phyloP scores from a whole-genome alignment of 2,888 invertebrate genomes.

The Drosophila recens region DNA sequence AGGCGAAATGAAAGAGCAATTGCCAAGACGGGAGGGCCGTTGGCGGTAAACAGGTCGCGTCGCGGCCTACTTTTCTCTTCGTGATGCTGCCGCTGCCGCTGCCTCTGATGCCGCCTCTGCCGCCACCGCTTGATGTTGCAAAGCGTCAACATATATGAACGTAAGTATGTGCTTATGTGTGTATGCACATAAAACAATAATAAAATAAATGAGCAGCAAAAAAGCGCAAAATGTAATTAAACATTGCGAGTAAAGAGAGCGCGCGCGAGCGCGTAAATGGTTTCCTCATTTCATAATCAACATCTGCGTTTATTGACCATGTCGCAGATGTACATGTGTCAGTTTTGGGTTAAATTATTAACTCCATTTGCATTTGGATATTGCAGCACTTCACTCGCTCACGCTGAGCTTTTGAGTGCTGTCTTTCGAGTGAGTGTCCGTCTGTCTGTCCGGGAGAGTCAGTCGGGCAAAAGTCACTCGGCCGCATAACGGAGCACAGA shows the following conservation, averaged over 20 bases:
- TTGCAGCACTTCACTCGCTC: slow-evolving; percentile 47
- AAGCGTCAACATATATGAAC: slow-evolving; percentile 22
- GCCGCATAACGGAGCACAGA: slow-evolving; percentile 62
- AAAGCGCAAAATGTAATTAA: slow-evolving; percentile 68
- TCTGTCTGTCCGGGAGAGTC: slow-evolving; percentile 22
- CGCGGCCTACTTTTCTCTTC: slow-evolving; percentile 66
- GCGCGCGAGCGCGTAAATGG: slow-evolving; percentile 46
- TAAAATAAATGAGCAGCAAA: slow-evolving; percentile 59
- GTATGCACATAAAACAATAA: slow-evolving; percentile 41
- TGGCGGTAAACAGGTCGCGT: slow-evolving; percentile 66
- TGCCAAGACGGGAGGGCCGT: slow-evolving; percentile 35
- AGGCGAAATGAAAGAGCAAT: slow-evolving; percentile 47
- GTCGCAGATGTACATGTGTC: slow-evolving; percentile 31
- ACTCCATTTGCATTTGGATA: slow-evolving; percentile 47
- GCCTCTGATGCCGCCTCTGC: slow-evolving; percentile 57
- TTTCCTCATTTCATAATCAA: slow-evolving; percentile 77
- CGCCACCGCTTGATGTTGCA: slow-evolving; percentile 8
- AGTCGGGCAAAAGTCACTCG: slow-evolving; percentile 68
- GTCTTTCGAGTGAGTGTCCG: slow-evolving; percentile 13
- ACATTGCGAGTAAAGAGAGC: slow-evolving; percentile 45
- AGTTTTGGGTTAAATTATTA: slow-evolving; percentile 59
- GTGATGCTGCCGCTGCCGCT: slow-evolving; percentile 47
- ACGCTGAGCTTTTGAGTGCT: slow-evolving; percentile 17
- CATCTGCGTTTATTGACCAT: slow-evolving; percentile 64
- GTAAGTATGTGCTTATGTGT: background rate